These are phyloP conservation scores for Xestia rhomboidea DNA, from an alignment of 2,888 invertebrate species.

Conservation along the genomic window DNA sequence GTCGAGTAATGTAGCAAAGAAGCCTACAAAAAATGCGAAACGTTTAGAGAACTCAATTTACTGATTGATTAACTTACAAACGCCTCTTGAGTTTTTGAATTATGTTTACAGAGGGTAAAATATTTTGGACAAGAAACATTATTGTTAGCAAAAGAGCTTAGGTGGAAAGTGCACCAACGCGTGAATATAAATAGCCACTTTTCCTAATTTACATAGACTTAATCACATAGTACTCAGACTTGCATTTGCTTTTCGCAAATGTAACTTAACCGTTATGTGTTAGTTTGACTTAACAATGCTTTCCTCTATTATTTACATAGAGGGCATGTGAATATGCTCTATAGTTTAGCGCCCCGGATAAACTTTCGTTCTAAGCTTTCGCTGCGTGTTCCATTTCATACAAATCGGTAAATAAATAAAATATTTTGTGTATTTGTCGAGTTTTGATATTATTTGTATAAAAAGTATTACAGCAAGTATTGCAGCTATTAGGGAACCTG, in stretches of 20 bases:
- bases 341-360: conserved; percentile 1
- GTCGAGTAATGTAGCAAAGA: not conserved
- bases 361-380: not conserved
- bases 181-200: conserved; percentile 33
- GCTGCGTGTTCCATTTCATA: not conserved
- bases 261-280: conserved; percentile 35
- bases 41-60: not conserved
- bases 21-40: not conserved
- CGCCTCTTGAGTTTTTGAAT: not conserved
- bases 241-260: conserved; percentile 52
- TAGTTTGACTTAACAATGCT: conserved; percentile 46
- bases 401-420: not conserved
- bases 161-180: conserved; percentile 29
- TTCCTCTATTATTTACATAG: conserved; percentile 34
- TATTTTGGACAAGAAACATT: not conserved
- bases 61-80: not conserved
- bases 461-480: not conserved
- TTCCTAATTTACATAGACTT: conserved; percentile 56
- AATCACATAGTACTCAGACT: conserved; percentile 44
- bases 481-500: too few relatives aligned
- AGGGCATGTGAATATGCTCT: conserved; percentile 11
- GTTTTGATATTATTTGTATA: not conserved
- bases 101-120: not conserved
- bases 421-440: not conserved
- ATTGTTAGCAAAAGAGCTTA: conserved; percentile 3